These are phyloP conservation scores for Rhinogobio ventralis DNA, from an alignment of 2,797 vertebrate genomes.

Conservation along the genomic window DNA sequence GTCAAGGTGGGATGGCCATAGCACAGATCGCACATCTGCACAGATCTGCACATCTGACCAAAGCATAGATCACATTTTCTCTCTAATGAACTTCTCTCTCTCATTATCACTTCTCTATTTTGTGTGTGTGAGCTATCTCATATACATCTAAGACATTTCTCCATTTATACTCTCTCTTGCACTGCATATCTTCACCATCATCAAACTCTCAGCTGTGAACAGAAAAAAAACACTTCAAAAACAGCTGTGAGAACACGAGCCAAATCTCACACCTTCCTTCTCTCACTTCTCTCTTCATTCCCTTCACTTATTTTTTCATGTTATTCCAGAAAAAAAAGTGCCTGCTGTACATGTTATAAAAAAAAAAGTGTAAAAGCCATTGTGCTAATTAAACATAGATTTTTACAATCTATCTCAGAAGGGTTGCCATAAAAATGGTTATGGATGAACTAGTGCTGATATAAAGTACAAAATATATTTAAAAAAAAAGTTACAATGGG, in stretches of 20 bases:
- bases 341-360: neutral
- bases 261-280: constrained; percentile 52
- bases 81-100: constrained; percentile 50
- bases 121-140: constrained; percentile 55
- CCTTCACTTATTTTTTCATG: constrained; percentile 16
- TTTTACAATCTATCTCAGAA: constrained; percentile 11
- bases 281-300: constrained; percentile 16
- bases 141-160: constrained; percentile 61
- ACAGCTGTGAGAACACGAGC: constrained; percentile 55
- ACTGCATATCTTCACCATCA: constrained; percentile 62
- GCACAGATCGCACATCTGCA: neutral
- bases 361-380: constrained; percentile 12
- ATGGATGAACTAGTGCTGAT: neutral
- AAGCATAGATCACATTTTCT: constrained; percentile 1
- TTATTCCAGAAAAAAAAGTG: neutral
- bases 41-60: neutral
- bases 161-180: constrained; percentile 57
- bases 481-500: neutral
- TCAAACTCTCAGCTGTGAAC: constrained; percentile 59
- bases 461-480: neutral
- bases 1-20: neutral
- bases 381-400: constrained; percentile 45
- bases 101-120: constrained; percentile 30
- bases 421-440: neutral
- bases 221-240: constrained; percentile 52